A percentile compares a stretch with the other conserved stretches of the same genome.
These are phyloP conservation scores for Cuniculus paca DNA, from an alignment of 2,797 vertebrate genomes.

Conservation along the genomic window DNA sequence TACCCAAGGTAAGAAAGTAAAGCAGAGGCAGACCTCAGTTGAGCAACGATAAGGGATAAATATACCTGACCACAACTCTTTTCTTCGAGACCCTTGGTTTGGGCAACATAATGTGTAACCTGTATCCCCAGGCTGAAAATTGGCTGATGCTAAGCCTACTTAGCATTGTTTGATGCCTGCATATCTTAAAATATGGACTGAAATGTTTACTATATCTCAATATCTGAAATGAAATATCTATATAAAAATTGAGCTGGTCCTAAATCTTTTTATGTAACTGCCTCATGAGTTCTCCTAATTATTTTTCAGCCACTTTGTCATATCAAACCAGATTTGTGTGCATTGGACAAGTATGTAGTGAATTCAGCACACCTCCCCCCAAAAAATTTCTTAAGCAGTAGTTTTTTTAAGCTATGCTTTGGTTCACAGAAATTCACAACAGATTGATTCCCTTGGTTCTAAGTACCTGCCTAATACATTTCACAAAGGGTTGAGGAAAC, in stretches of 20 bases:
- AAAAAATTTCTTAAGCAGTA: conserved; percentile 5
- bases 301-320: conserved; percentile 13
- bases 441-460: conserved; percentile 36
- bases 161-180: neutral
- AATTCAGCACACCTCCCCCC: neutral
- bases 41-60: neutral
- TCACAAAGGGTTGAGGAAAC: neutral
- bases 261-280: conserved; percentile 36
- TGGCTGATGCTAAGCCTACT: neutral
- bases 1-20: conserved; percentile 27
- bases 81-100: neutral
- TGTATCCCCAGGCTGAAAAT: neutral
- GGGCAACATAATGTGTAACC: neutral
- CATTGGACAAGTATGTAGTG: conserved; percentile 11
- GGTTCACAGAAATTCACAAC: conserved; percentile 46
- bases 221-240: conserved; percentile 50
- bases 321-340: conserved; percentile 40
- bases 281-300: neutral
- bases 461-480: conserved; percentile 18
- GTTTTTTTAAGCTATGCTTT: conserved; percentile 60
- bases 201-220: conserved; percentile 58
- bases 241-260: neutral
- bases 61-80: neutral
- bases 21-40: neutral
- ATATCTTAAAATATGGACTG: neutral